Conservation (phyloP, 2,888 invertebrate genomes). For the Xanthostigma xanthostigma region DNA sequence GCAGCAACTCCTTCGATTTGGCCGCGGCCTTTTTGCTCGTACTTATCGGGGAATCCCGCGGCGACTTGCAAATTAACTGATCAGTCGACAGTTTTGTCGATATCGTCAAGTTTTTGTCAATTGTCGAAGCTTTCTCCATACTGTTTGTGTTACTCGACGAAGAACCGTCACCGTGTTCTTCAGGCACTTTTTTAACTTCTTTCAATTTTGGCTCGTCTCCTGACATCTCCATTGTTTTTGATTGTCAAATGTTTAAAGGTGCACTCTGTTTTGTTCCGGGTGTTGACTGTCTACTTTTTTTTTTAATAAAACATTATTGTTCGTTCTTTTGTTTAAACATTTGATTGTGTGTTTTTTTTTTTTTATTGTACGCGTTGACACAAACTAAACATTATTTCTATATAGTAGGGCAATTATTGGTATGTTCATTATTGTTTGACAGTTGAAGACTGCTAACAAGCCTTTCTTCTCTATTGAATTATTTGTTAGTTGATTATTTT, state of each 20-base stretch:
- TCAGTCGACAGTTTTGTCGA: conserved; percentile 33
- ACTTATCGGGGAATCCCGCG: conserved; percentile 23
- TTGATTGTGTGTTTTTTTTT: not conserved
- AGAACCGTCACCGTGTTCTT: not conserved
- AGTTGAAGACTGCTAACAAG: too few relatives aligned
- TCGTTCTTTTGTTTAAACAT: not conserved
- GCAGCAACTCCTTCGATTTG: conserved; percentile 10
- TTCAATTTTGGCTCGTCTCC: not conserved
- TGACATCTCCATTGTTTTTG: not conserved
- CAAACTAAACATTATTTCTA: too few relatives aligned
- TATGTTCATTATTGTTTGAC: too few relatives aligned
- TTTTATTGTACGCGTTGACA: not conserved
- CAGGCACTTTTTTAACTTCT: not conserved
- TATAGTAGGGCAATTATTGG: too few relatives aligned
- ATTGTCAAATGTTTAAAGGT: too few relatives aligned
- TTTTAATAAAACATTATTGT: not conserved
- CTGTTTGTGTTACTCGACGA: not conserved
- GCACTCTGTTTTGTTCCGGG: too few relatives aligned
- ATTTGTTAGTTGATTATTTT: too few relatives aligned
- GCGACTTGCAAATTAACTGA: conserved; percentile 39
- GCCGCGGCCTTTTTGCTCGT: conserved; percentile 16
- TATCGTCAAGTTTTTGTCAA: conserved; percentile 13
- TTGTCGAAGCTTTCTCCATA: not conserved
- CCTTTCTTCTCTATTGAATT: too few relatives aligned
- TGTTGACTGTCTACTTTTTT: not conserved